Percentiles rank a stretch among this genome's conserved stretches.
Evolutionary conservation across 1,140 invertebrate genomes (phyloP).

Genomic region (Wasmannia auropunctata): DNA sequence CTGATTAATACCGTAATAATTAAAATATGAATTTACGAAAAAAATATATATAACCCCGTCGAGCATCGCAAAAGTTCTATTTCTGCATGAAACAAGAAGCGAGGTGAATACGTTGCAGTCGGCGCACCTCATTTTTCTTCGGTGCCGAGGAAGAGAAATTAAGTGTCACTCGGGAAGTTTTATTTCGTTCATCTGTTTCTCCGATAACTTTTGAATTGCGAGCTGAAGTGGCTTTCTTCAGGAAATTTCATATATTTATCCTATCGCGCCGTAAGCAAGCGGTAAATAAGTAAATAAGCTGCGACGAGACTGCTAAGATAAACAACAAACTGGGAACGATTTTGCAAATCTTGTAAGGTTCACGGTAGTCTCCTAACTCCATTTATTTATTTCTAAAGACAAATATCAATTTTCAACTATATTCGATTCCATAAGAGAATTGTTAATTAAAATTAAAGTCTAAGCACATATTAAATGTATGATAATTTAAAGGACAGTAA

Average conservation of each 20-base stretch:
- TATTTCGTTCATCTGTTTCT: slow-evolving; percentile 60
- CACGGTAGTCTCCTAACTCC: not conserved
- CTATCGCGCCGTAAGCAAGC: not conserved
- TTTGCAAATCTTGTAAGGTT: slow-evolving; percentile 45
- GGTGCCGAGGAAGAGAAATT: slow-evolving; percentile 55
- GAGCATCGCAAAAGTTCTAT: not conserved
- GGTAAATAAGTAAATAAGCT: slow-evolving; percentile 56
- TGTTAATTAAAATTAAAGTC: not conserved
- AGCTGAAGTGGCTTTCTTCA: slow-evolving; percentile 55
- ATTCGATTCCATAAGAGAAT: not conserved
- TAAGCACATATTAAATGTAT: not conserved
- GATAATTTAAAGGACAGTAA: not conserved
- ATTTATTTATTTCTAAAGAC: slow-evolving; percentile 16
- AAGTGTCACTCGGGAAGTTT: slow-evolving; percentile 59
- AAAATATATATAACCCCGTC: not conserved
- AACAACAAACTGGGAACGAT: slow-evolving; percentile 33
- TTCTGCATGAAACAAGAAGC: slow-evolving; percentile 19
- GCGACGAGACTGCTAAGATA: not conserved
- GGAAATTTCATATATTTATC: slow-evolving; percentile 57
- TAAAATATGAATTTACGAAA: slow-evolving; percentile 35
- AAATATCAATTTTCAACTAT: slow-evolving; percentile 3
- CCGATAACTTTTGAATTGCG: slow-evolving; percentile 59
- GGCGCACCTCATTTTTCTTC: slow-evolving; percentile 56
- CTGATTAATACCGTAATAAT: slow-evolving; percentile 37
- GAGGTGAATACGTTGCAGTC: slow-evolving; percentile 40